Conservation (phyloP, 2,797 vertebrate species). For the Chloroceryle amazona region DNA sequence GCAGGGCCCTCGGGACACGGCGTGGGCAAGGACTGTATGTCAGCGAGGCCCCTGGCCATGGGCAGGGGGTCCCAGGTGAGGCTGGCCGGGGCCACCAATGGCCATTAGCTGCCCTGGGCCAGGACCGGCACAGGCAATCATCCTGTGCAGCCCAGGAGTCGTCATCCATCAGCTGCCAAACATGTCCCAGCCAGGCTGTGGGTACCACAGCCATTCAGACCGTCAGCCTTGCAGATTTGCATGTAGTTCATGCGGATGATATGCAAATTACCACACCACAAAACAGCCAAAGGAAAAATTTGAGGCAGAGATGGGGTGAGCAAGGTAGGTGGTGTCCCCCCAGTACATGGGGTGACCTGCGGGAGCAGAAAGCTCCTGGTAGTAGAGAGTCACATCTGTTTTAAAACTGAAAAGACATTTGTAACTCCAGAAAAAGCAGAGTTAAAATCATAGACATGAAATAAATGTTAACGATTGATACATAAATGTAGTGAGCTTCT, state of each 20-base stretch:
- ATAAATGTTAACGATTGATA: not conserved
- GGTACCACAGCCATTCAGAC: accelerated
- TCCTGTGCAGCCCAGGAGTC: not conserved
- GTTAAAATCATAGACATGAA: not conserved
- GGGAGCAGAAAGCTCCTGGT: not conserved
- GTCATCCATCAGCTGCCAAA: not conserved
- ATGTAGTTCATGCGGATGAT: not conserved
- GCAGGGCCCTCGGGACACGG: not conserved
- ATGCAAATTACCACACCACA: not conserved
- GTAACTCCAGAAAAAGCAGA: not conserved
- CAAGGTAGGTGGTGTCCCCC: not conserved
- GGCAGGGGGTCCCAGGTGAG: too few relatives aligned
- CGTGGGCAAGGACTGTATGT: too few relatives aligned
- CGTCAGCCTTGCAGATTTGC: not conserved
- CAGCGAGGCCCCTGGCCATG: too few relatives aligned
- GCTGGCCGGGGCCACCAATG: not conserved
- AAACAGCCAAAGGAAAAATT: not conserved
- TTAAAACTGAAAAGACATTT: not conserved
- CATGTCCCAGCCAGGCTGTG: accelerated
- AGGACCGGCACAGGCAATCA: accelerated
- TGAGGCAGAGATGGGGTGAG: not conserved
- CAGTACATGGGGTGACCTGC: not conserved
- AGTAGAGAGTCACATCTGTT: not conserved
- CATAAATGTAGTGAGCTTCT: not conserved
- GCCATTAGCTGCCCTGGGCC: too few relatives aligned